Evolutionary conservation across 2,888 invertebrate species (phyloP), one percentile per base, ranked within the genome.

Genomic region (Cyclophora albipunctata): DNA sequence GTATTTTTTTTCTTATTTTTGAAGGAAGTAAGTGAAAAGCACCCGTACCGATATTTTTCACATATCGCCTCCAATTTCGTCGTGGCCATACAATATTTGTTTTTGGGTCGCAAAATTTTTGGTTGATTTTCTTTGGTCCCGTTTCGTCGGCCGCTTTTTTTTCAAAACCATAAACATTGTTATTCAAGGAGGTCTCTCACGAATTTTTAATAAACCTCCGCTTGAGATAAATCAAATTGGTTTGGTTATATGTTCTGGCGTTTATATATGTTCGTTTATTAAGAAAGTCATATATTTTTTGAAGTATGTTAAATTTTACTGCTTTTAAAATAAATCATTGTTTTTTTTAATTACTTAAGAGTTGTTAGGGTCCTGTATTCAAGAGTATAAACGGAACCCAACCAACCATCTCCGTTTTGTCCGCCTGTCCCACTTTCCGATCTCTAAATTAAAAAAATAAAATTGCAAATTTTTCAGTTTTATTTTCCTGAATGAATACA

Each of bases 121-220:
- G 53, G 49, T 52, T 47, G 49, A 54, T 60, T 53, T 50, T 55
- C 58, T 58, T 60, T 54, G 55, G 57, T 34, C 49, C 52, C 51
- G 52, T 54, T 56, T 49, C 48, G 57, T 45, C 57, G 55, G 54
- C 57, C 55, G 57, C 34, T 43, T 58, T 61, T n/a, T 60, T 60
- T 60, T 59, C 59, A 52, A 57, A 53, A 5, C 54, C 55, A 56
- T 61, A 57, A 60, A 61, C 45, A 51, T 54, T 54, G 55, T 48
- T 53, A 54, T 54, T 54, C 52, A 48, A 46, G 46, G 49, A 57
- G 53, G 49, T 52, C 49, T n/a, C 51, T 46, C 45, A 48, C 50
- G 50, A 43, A 52, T 54, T 51, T 57, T 60, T 60, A 57, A 57
- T 53, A 54, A 54, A 57, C 41, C 54, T 46, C 53, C 53, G 54